Conservation (phyloP, 2,113 vertebrate genomes). For the Phycodurus eques region DNA sequence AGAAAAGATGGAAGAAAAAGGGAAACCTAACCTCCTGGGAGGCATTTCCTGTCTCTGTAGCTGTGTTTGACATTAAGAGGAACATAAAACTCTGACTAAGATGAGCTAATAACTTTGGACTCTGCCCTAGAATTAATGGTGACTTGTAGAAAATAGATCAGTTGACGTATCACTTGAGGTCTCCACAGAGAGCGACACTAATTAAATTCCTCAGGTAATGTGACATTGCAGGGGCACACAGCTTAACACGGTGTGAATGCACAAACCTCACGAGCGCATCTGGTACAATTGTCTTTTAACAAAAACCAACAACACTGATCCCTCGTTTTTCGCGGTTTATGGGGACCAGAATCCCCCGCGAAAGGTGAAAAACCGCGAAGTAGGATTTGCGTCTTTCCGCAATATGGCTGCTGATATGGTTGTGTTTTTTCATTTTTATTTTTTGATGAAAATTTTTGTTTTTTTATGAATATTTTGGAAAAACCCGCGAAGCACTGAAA, state of each 20-base stretch:
- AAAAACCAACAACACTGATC: too few species aligned
- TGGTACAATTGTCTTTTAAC: too few species aligned
- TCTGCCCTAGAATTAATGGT: conserved; percentile 36
- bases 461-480: too few species aligned
- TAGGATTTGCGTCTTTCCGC: too few species aligned
- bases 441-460: too few species aligned
- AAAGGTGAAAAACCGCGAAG: too few species aligned
- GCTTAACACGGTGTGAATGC: conserved; percentile 5
- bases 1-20: conserved; percentile 12
- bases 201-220: conserved; percentile 39
- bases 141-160: conserved; percentile 32
- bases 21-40: conserved; percentile 42
- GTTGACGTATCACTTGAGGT: conserved; percentile 38
- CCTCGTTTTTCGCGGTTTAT: too few species aligned
- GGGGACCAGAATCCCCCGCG: too few species aligned
- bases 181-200: conserved; percentile 31
- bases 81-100: conserved; percentile 52
- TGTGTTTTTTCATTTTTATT: too few species aligned
- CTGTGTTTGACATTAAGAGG: conserved; percentile 43
- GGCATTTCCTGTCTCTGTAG: conserved; percentile 20
- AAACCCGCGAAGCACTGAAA: too few species aligned
- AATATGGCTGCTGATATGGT: too few species aligned
- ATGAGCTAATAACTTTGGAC: conserved; percentile 55
- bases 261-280: neutral
- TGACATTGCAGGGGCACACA: conserved; percentile 33